These are phyloP conservation scores for Coturnix japonica DNA, from an alignment of 2,113 vertebrate species.

Conservation along the genomic window DNA sequence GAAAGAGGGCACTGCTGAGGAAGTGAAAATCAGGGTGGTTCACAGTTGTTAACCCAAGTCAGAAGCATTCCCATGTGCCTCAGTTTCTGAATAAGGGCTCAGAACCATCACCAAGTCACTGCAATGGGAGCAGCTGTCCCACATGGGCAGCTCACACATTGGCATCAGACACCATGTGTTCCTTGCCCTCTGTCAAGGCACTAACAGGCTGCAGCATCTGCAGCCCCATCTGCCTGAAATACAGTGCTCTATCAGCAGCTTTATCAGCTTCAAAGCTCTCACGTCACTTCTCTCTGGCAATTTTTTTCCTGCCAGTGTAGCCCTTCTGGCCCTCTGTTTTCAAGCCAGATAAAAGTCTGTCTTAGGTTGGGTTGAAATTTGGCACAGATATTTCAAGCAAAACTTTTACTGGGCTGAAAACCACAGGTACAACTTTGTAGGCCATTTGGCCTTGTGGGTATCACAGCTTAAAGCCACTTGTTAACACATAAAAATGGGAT, in stretches of 20 bases:
- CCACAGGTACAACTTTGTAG: background rate
- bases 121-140: fast-evolving
- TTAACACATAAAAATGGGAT: background rate
- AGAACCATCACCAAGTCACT: fast-evolving
- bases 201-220: background rate
- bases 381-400: background rate
- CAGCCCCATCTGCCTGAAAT: background rate
- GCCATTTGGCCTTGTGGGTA: background rate
- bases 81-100: background rate
- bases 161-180: background rate
- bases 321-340: background rate
- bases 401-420: background rate
- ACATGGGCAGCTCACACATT: fast-evolving
- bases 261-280: background rate
- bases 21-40: conserved; percentile 12
- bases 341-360: background rate
- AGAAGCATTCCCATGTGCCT: background rate
- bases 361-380: background rate
- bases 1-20: background rate
- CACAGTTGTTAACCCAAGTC: background rate
- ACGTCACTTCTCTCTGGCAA: background rate
- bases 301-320: background rate
- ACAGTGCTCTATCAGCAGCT: background rate
- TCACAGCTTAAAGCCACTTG: background rate
- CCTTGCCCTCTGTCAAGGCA: background rate